Conservation (phyloP, 2,888 invertebrate genomes). For the Bombylius major region DNA sequence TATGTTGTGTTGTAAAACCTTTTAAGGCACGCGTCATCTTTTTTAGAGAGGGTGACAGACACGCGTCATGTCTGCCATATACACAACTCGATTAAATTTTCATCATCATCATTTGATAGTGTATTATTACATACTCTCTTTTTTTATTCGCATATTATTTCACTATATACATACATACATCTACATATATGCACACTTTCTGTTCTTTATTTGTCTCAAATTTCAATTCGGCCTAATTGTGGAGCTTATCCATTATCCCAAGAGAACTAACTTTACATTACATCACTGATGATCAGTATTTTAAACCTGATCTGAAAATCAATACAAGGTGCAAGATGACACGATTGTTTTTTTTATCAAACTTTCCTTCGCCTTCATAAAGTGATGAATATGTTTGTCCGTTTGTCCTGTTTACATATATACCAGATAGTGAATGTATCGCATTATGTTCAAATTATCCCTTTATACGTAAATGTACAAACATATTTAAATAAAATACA, state of each 20-base stretch:
- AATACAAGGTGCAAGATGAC: background rate
- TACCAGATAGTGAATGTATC: no score
- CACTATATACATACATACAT: background rate
- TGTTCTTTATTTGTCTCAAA: background rate
- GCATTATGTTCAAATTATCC: no score
- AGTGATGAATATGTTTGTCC: no score
- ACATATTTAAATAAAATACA: no score
- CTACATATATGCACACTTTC: background rate
- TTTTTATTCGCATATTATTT: no score
- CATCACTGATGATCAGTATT: background rate
- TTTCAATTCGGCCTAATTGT: background rate
- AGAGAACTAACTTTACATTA: background rate
- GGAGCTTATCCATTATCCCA: background rate
- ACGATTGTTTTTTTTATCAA: background rate
- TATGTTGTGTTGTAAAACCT: background rate
- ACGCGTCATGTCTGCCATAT: background rate
- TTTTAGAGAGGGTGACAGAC: constrained; percentile 6
- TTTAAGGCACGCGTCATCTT: constrained; percentile 3
- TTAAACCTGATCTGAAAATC: background rate
- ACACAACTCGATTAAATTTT: background rate
- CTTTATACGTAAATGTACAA: no score
- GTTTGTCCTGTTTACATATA: no score
- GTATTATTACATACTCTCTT: no score
- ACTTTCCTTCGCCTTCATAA: no score
- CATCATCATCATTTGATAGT: background rate